Evolutionary conservation across 2,113 vertebrate genomes (phyloP), one percentile per base, ranked within the genome.

Genomic region (Atractosteus spatula): DNA sequence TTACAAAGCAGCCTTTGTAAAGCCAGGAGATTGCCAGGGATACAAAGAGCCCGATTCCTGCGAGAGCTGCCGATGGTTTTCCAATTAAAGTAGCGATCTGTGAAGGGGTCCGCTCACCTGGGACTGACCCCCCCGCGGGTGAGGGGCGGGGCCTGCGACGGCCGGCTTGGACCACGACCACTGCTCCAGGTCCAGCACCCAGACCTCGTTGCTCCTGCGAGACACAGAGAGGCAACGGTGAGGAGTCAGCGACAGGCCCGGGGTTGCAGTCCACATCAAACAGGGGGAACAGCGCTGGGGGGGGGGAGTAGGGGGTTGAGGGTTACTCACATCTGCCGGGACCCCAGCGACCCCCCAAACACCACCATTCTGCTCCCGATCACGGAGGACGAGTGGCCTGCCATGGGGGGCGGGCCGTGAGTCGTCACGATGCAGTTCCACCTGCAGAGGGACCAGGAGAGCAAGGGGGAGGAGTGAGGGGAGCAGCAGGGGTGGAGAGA

Each of bases 341-440:
- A 97, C 69, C 97, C 97, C 0, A 99, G 87, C 0, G 97, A 99
- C 10, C 97, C 97, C 14, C 97, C 97, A 2, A 99, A 99, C 77
- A 99, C 97, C 3, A 99, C 94, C 97, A 99, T 99, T 56, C 91
- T 94, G 83, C 95, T 95, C 16, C 92, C 89, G 0, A 99, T 96
- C 41, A 99, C 97, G 7, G 97, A 98, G 14, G 96, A 97, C 13
- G 97, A 99, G 76, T 99, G 97, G 45, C 97, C 97, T 0, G 97
- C 97, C 97, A 99, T 99, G 6, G 97, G 97, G 57, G 96, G 96
- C 51, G 97, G 97, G 14, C 97, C 97, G 0, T 96, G 95, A 3
- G 96, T 98, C 2, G 97, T 99, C 67, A 99, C 97, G 8, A 99
- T 96, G 78, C 97, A 99, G 83, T 99, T 99, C 97, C 97, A 99